Conservation (phyloP, 2,113 vertebrate genomes). For the Nothobranchius furzeri region DNA sequence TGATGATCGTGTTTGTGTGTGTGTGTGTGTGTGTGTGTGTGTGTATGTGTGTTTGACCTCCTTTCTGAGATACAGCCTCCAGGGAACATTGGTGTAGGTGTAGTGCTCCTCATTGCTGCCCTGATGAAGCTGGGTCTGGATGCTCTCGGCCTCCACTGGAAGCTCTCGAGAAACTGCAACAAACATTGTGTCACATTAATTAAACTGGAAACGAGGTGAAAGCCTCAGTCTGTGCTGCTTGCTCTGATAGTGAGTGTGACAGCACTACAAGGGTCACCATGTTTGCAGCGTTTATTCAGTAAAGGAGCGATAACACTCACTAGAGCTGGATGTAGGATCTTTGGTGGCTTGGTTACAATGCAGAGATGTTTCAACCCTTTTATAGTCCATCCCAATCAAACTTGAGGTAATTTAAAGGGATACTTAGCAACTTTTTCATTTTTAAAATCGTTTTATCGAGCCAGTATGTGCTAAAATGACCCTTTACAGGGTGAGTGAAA, state of each 20-base stretch:
- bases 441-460: no score
- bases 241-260: not conserved
- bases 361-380: not conserved
- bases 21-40: not conserved
- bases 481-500: no score
- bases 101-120: slow-evolving; percentile 86
- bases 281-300: not conserved
- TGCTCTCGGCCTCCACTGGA: slow-evolving; percentile 77
- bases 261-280: not conserved
- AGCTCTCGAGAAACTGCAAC: slow-evolving; percentile 82
- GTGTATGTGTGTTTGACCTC: slow-evolving; percentile 79
- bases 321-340: not conserved
- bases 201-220: not conserved
- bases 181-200: not conserved
- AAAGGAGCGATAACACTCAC: not conserved
- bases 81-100: slow-evolving; percentile 89
- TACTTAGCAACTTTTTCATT: no score
- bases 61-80: slow-evolving; percentile 92
- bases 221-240: not conserved
- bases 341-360: not conserved
- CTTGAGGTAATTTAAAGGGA: not conserved
- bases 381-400: not conserved
- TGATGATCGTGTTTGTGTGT: not conserved
- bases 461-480: no score
- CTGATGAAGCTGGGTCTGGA: slow-evolving; percentile 89